These are phyloP conservation scores for Brachyhypopomus gauderio DNA, from an alignment of 2,113 vertebrate genomes.

Conservation along the genomic window DNA sequence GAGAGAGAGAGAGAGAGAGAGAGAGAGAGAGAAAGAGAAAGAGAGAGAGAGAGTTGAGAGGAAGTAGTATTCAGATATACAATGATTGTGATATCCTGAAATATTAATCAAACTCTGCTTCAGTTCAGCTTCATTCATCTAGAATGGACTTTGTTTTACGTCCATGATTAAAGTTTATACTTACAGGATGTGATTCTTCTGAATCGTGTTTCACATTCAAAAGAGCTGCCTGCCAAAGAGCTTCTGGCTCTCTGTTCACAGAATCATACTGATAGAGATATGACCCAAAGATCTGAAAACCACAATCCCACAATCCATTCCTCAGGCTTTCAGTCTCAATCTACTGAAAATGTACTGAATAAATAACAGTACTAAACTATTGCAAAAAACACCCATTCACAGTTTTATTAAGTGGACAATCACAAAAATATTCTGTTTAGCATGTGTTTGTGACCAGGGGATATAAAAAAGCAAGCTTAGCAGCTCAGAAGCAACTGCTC, in stretches of 20 bases:
- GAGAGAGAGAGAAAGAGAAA: conserved; percentile 1
- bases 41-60: not conserved
- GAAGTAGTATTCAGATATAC: not conserved
- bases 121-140: not conserved
- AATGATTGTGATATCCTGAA: not conserved
- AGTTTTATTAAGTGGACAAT: conserved; percentile 35
- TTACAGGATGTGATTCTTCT: too few species aligned
- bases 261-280: not conserved
- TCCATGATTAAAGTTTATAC: not conserved
- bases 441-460: not conserved
- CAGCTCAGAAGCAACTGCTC: not conserved
- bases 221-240: not conserved
- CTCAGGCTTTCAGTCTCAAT: not conserved
- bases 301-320: not conserved
- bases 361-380: not conserved
- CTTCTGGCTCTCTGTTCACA: not conserved
- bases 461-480: conserved; percentile 7
- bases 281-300: not conserved
- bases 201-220: not conserved
- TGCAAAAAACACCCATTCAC: conserved; percentile 6
- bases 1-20: conserved; percentile 10
- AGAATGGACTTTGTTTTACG: not conserved
- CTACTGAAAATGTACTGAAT: not conserved
- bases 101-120: not conserved
- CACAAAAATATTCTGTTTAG: conserved; percentile 35